Conservation (phyloP, 2,113 vertebrate species). For the Clinocottus analis region DNA sequence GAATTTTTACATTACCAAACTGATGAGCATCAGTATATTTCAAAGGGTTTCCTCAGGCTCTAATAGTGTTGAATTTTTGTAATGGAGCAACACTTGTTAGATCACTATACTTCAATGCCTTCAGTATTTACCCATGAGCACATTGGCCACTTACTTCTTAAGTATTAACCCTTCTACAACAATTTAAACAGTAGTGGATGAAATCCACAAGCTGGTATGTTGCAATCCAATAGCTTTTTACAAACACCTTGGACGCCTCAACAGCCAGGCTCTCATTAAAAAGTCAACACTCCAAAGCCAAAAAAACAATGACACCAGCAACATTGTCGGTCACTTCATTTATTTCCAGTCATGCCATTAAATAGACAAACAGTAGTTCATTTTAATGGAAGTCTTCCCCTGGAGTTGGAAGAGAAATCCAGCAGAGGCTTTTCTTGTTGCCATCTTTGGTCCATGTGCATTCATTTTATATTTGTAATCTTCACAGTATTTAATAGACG, state of each 20-base stretch:
- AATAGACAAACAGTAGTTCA: constrained; percentile 62
- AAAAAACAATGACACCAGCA: background rate
- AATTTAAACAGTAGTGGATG: background rate
- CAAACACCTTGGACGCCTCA: background rate
- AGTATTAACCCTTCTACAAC: background rate
- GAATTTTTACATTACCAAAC: background rate
- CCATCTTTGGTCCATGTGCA: constrained; percentile 66
- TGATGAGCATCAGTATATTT: background rate
- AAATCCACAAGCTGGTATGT: background rate
- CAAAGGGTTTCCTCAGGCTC: no score
- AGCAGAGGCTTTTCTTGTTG: constrained; percentile 20
- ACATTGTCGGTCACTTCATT: constrained; percentile 57
- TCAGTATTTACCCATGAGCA: background rate
- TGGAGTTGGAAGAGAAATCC: constrained; percentile 21
- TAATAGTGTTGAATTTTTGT: background rate
- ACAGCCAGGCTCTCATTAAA: no score
- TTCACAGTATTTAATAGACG: constrained; percentile 86
- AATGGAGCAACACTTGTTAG: background rate
- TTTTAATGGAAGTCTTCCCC: constrained; percentile 15
- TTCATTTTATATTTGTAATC: background rate
- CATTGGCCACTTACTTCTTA: no score
- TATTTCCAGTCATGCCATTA: constrained; percentile 58
- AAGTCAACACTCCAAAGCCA: background rate
- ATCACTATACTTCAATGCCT: background rate
- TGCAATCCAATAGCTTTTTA: background rate